phyloP scores from a whole-genome alignment of 2,113 vertebrate genomes.

The Phylloscopus trochilus region DNA sequence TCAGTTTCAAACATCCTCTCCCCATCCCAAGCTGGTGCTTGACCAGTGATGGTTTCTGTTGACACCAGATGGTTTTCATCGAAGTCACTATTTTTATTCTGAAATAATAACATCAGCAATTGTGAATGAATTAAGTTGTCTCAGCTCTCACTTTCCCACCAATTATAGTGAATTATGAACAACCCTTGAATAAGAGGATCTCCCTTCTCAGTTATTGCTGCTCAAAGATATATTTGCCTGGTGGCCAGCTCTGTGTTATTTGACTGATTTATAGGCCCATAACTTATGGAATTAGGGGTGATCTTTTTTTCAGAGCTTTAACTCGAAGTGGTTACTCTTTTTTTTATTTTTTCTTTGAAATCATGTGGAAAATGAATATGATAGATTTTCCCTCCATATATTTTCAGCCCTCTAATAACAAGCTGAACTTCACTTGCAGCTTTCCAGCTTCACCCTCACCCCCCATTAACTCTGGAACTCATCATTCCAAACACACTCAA shows the following conservation, averaged over 20 bases:
- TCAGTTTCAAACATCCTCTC: background rate
- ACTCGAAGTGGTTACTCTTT: constrained; percentile 9
- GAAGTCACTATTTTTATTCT: background rate
- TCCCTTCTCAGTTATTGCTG: background rate
- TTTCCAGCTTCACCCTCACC: background rate
- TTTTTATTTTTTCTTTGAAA: constrained; percentile 35
- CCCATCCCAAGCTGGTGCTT: background rate
- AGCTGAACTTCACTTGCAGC: background rate
- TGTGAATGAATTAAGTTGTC: constrained; percentile 49
- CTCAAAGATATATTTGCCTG: constrained; percentile 45
- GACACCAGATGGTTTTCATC: constrained; percentile 54
- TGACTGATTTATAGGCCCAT: constrained; percentile 60
- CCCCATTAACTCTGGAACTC: background rate
- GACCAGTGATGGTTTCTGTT: background rate
- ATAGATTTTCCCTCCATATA: constrained; percentile 36
- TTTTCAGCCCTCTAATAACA: constrained; percentile 40
- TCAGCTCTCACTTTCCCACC: constrained; percentile 34
- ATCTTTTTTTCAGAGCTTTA: constrained; percentile 45
- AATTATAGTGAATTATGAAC: constrained; percentile 62
- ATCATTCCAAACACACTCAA: background rate
- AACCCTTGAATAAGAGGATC: background rate
- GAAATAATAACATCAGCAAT: constrained; percentile 18
- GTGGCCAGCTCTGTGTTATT: background rate
- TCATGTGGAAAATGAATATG: constrained; percentile 36
- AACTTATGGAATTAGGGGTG: constrained; percentile 41